Percentiles rank a stretch among this genome's conserved stretches.
Evolutionary conservation across 2,888 invertebrate species (phyloP).

Genomic region (Rhopalosiphum nymphaeae): DNA sequence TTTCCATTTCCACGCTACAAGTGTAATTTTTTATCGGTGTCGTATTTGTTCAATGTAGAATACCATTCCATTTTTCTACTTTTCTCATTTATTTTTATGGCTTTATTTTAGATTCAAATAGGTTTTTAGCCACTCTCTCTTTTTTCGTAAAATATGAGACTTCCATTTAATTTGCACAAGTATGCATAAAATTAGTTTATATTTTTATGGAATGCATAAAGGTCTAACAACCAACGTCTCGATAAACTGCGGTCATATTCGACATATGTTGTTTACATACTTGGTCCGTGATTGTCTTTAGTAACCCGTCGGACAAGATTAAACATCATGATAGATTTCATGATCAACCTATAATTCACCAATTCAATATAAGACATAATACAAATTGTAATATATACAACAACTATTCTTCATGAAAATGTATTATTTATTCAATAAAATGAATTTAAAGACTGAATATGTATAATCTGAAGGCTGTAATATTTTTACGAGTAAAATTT

Average conservation of each 20-base stretch:
- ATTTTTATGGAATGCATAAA: neutral
- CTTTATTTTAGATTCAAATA: neutral
- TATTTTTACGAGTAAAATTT: neutral
- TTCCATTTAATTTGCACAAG: neutral
- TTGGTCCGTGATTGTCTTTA: neutral
- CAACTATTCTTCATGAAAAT: neutral
- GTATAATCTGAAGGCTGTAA: neutral
- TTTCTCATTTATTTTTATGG: constrained; percentile 9
- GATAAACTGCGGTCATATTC: neutral
- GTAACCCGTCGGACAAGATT: neutral
- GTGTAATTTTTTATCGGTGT: constrained; percentile 3
- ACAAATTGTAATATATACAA: too few species aligned
- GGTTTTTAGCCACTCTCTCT: neutral
- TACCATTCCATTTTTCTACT: neutral
- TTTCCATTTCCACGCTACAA: neutral
- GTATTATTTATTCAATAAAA: neutral
- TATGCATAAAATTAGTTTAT: neutral
- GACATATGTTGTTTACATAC: neutral
- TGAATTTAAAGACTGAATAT: neutral
- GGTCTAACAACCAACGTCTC: neutral
- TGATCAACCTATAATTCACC: neutral
- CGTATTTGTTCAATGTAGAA: neutral
- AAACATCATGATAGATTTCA: neutral
- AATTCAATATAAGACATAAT: neutral
- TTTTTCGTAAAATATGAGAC: neutral